phyloP scores from a whole-genome alignment of 64 coral and sea anemone species.

The Catalaphyllia jardinei region DNA sequence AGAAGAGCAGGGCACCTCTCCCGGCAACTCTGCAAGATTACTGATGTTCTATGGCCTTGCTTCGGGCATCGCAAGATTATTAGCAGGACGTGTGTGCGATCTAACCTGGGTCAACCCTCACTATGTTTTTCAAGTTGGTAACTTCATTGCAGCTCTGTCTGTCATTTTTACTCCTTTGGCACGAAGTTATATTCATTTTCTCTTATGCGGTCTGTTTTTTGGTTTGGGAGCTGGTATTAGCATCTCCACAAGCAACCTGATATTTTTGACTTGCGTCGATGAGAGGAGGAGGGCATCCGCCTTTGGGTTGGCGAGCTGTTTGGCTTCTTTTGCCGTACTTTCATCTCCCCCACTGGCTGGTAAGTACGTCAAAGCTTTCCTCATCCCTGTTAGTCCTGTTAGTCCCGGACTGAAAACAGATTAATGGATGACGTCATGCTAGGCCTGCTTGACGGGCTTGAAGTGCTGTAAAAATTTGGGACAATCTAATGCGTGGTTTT shows the following conservation, averaged over 20 bases:
- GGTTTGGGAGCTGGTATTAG: constrained; percentile 24
- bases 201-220: constrained; percentile 32
- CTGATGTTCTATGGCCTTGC: constrained; percentile 51
- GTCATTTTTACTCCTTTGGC: not conserved
- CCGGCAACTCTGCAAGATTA: constrained; percentile 10
- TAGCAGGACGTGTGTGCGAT: constrained; percentile 20
- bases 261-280: constrained; percentile 44
- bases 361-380: not conserved
- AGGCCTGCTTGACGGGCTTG: not conserved
- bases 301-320: constrained; percentile 38
- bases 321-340: constrained; percentile 3
- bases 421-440: no score
- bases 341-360: constrained; percentile 48
- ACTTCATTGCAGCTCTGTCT: not conserved
- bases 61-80: not conserved
- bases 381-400: not conserved
- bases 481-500: no score
- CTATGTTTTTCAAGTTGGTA: constrained; percentile 20
- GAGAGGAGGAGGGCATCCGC: constrained; percentile 28
- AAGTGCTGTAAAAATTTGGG: no score
- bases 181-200: constrained; percentile 31
- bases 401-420: no score
- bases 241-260: not conserved
- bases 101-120: constrained; percentile 1
- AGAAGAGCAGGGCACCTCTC: constrained; percentile 45